phyloP scores from a whole-genome alignment of 2,888 invertebrate species.

The Bellardia bayeri region DNA sequence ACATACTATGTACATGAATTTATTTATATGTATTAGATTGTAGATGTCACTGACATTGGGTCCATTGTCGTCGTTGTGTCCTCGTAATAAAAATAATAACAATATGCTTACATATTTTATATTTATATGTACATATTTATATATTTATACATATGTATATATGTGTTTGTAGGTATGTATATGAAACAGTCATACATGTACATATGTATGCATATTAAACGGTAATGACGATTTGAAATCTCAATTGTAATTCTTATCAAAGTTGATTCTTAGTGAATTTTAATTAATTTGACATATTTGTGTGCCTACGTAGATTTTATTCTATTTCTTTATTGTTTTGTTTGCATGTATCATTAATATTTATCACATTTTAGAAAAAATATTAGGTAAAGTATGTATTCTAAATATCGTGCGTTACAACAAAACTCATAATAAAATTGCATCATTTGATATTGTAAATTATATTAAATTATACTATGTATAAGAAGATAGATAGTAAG shows the following conservation, averaged over 20 bases:
- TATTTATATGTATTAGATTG: not conserved
- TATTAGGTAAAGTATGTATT: not conserved
- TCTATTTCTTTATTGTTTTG: slow-evolving; percentile 53
- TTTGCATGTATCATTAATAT: slow-evolving; percentile 1
- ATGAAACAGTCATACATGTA: slow-evolving; percentile 31
- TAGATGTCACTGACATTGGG: slow-evolving; percentile 71
- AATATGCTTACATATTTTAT: slow-evolving; percentile 1
- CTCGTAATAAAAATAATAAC: slow-evolving; percentile 44
- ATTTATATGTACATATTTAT: slow-evolving; percentile 32
- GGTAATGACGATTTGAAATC: slow-evolving; percentile 39
- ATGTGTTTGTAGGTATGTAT: not conserved
- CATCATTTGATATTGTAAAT: no score
- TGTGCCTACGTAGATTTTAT: slow-evolving; percentile 44
- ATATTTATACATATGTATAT: slow-evolving; percentile 14
- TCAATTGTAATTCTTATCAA: slow-evolving; percentile 66
- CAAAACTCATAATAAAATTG: not conserved
- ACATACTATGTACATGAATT: not conserved
- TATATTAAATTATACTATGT: no score
- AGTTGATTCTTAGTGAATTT: slow-evolving; percentile 47
- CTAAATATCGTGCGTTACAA: slow-evolving; percentile 73
- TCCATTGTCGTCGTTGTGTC: slow-evolving; percentile 70
- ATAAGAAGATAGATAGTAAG: no score
- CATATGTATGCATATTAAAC: not conserved
- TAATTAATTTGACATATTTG: slow-evolving; percentile 48
- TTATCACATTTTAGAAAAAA: slow-evolving; percentile 12